Conservation (phyloP, 2,888 invertebrate species). For the Drosophila recens region DNA sequence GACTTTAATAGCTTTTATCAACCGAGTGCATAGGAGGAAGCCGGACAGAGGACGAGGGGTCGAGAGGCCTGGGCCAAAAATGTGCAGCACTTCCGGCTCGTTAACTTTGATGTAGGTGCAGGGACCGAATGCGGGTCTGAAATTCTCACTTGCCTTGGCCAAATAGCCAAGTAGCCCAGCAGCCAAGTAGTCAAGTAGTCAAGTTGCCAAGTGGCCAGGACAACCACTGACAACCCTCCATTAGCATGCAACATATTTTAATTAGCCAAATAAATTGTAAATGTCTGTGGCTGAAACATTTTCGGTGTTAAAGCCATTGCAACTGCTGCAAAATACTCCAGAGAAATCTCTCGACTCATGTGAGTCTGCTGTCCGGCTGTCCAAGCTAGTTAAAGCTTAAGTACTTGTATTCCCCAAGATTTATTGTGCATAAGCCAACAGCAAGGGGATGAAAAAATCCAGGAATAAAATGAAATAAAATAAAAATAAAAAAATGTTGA, state of each 20-base stretch:
- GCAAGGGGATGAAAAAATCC: neutral
- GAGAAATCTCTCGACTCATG: constrained; percentile 11
- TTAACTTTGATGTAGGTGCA: constrained; percentile 67
- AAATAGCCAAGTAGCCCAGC: constrained; percentile 4
- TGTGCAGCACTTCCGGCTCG: constrained; percentile 79
- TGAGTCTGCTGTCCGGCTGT: constrained; percentile 8
- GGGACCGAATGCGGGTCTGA: constrained; percentile 19
- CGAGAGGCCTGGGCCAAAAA: constrained; percentile 51
- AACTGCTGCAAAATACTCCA: constrained; percentile 27
- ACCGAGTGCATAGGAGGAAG: constrained; percentile 19
- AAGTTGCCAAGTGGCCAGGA: constrained; percentile 25
- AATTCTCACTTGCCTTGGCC: constrained; percentile 7
- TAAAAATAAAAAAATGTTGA: constrained; percentile 32
- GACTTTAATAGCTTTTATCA: constrained; percentile 69
- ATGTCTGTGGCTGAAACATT: constrained; percentile 46
- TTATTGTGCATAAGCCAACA: constrained; percentile 48
- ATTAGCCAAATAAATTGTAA: constrained; percentile 81
- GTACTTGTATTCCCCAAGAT: constrained; percentile 52
- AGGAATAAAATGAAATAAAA: constrained; percentile 24
- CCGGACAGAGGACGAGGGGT: constrained; percentile 11
- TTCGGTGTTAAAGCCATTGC: constrained; percentile 33
- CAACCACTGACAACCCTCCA: constrained; percentile 72
- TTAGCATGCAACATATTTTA: constrained; percentile 81
- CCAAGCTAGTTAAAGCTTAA: constrained; percentile 49
- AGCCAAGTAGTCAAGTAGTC: constrained; percentile 16